A percentile compares a stretch with the other conserved stretches of the same genome.
Conservation (phyloP, 30 jellyfish, hydroid and myxozoan genomes). For the Hydractinia symbiolongicarpus region DNA sequence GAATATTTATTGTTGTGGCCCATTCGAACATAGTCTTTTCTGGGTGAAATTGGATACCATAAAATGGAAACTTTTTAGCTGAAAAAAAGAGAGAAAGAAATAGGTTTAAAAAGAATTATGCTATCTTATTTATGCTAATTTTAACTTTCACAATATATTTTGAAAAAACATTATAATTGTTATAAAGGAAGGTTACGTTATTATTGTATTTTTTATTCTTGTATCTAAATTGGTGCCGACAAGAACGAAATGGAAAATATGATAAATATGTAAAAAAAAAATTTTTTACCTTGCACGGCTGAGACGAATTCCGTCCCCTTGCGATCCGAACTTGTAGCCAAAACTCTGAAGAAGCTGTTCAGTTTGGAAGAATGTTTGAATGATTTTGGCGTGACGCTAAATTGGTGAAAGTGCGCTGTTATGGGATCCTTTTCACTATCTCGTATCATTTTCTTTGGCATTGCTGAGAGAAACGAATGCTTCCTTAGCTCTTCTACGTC, state of each 20-base stretch:
- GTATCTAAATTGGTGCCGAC: too few relatives aligned
- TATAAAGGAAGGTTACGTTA: too few relatives aligned
- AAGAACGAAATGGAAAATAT: too few relatives aligned
- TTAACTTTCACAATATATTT: too few relatives aligned
- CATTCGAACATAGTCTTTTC: constrained; percentile 57
- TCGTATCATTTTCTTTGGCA: constrained; percentile 7
- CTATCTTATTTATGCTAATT: too few relatives aligned
- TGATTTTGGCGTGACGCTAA: constrained; percentile 32
- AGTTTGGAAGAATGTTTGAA: constrained; percentile 23
- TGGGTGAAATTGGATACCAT: constrained; percentile 90
- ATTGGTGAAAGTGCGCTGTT: constrained; percentile 62
- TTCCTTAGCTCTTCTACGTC: constrained; percentile 10
- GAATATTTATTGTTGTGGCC: constrained; percentile 43
- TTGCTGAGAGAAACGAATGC: constrained; percentile 22
- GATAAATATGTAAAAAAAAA: neutral
- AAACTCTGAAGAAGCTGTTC: constrained; percentile 12
- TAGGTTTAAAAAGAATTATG: too few relatives aligned
- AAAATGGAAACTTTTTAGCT: constrained; percentile 66
- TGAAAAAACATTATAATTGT: too few relatives aligned
- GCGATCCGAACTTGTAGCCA: constrained; percentile 51
- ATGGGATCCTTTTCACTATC: constrained; percentile 12
- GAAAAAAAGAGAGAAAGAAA: neutral
- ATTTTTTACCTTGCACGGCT: constrained; percentile 36
- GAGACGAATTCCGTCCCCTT: constrained; percentile 58
- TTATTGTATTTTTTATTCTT: too few relatives aligned